Evolutionary conservation across 1,140 invertebrate species (phyloP), one percentile per base, ranked within the genome.

Genomic region (Drosophila nigrodunni): DNA sequence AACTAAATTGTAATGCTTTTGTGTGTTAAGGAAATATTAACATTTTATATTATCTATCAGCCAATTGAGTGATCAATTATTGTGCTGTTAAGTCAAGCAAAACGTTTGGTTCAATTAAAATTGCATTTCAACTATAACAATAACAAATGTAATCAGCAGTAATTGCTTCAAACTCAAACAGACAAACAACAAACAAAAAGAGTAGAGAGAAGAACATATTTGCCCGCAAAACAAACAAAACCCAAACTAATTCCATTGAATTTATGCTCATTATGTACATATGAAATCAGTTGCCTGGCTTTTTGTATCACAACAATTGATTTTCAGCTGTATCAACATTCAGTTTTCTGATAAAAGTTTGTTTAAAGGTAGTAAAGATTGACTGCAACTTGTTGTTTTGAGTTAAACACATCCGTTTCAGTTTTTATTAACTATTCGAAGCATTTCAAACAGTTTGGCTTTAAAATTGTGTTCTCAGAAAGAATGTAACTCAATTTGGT

Each of bases 111-210:
- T 10, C 49, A 70, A 61, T 70, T 52, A 35, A 52, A 81, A 68
- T 72, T 68, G 50, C 65, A 55, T 82, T 67, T 62, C 41, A 47
- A 59, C 62, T 41, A 21, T 35, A 69, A 78, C 82, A 86, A 87
- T 82, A 58, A 64, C 68, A 77, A 73, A 61, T 44, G 41, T 77
- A 86, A 85, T 81, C 78, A 76, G 67, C 72, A 59, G 57, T 86
- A 86, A 85, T 82, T 77, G 82, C 79, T 67, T 73, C 61, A 66
- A 70, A 44, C 71, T 57, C 52, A 76, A 60, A 73, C 30, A 52
- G 35, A 35, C 46, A 9, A 30, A 57, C 58, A 62, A 44, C 52
- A 37, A 30, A 30, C 25, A 30, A 30, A 30, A 30, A 30, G 25
- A 30, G 25, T 21, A 30, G 25, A 30, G 25, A 30, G 25, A 30